Percentiles rank a stretch among this genome's conserved stretches.
Conservation (phyloP, 2,797 vertebrate genomes). For the Buphagus erythrorhynchus region DNA sequence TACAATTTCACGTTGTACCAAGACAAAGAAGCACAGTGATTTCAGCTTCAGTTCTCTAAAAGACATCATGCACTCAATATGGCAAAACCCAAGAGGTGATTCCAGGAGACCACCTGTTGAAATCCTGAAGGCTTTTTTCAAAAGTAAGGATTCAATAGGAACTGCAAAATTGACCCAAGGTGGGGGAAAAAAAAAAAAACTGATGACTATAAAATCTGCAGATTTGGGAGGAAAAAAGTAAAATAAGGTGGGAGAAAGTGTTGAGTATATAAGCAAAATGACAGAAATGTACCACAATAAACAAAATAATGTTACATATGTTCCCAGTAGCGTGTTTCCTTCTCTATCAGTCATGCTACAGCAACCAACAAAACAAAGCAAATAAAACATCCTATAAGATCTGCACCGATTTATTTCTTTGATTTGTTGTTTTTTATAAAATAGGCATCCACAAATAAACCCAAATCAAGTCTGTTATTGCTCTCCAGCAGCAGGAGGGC, state of each 20-base stretch:
- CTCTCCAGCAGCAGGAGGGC: conserved; percentile 37
- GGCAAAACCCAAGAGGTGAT: not conserved
- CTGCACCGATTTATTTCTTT: not conserved
- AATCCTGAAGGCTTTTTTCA: not conserved
- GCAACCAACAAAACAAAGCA: not conserved
- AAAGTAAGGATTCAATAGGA: not conserved
- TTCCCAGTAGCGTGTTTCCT: not conserved
- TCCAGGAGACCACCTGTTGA: not conserved
- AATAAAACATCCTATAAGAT: not conserved
- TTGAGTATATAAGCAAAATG: not conserved
- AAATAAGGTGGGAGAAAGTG: not conserved
- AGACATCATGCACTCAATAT: not conserved
- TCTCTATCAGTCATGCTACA: not conserved
- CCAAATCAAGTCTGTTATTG: not conserved
- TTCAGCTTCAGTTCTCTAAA: not conserved
- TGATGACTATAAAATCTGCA: not conserved
- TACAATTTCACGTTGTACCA: not conserved
- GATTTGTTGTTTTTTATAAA: conserved; percentile 31
- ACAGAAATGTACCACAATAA: not conserved
- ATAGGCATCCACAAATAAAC: conserved; percentile 28
- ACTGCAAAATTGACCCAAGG: not conserved
- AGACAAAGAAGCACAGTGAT: not conserved
- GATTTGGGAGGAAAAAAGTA: not conserved
- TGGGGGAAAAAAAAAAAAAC: not conserved
- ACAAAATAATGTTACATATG: not conserved